phyloP scores from a whole-genome alignment of 53 echinoderm and acorn worm species.

The Temnopleurus reevesii region DNA sequence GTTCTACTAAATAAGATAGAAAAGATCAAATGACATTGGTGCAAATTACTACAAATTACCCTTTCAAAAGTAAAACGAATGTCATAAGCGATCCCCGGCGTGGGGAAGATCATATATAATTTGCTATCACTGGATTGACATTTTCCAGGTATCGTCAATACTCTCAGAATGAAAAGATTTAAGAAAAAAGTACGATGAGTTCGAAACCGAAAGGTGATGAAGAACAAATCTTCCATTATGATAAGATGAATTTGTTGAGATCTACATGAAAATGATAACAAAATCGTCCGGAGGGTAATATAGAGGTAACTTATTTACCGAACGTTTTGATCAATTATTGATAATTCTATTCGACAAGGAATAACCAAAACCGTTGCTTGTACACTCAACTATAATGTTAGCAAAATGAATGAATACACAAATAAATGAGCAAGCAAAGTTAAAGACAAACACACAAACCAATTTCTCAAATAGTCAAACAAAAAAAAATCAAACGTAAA shows the following conservation, averaged over 20 bases:
- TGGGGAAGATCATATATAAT: not conserved
- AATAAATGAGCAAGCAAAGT: too few species aligned
- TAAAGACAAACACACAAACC: too few species aligned
- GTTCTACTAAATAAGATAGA: not conserved
- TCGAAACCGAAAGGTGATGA: not conserved
- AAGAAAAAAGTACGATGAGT: too few species aligned
- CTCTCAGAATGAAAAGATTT: too few species aligned
- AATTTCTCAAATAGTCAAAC: too few species aligned
- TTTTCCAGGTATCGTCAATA: not conserved
- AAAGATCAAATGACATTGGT: not conserved
- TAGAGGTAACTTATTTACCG: too few species aligned
- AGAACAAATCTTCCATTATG: not conserved
- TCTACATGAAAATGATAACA: not conserved
- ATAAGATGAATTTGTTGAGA: not conserved
- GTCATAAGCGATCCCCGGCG: not conserved
- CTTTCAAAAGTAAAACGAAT: not conserved
- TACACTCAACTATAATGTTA: too few species aligned
- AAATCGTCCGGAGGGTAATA: not conserved
- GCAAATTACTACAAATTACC: not conserved
- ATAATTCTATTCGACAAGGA: too few species aligned
- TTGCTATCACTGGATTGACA: not conserved
- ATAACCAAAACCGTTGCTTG: too few species aligned
- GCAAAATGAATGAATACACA: too few species aligned
- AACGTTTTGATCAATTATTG: too few species aligned
- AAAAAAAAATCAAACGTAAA: too few species aligned